Evolutionary conservation across 2,113 vertebrate genomes (phyloP).

Genomic region (Pholis gunnellus): DNA sequence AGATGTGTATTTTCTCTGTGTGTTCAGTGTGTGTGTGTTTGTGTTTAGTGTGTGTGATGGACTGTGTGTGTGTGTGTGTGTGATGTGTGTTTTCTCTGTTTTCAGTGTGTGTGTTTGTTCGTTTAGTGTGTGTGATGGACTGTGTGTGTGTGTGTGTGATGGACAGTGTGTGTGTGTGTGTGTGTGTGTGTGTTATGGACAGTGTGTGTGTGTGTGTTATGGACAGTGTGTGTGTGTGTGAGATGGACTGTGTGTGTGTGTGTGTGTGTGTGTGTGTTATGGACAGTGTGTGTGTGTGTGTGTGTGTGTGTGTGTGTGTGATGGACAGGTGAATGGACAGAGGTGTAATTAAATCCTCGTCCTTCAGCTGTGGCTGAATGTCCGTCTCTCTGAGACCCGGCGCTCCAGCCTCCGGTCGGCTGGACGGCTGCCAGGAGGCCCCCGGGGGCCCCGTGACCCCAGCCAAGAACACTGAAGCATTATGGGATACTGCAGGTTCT

Average conservation of each 20-base stretch:
- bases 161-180: slow-evolving; percentile 25
- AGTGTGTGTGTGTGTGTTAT: too few relatives aligned
- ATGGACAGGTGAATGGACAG: slow-evolving; percentile 78
- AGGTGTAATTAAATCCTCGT: slow-evolving; percentile 82
- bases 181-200: slow-evolving; percentile 54
- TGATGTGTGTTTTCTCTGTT: too few relatives aligned
- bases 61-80: slow-evolving; percentile 14
- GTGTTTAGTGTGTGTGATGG: slow-evolving; percentile 41
- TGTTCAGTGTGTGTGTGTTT: too few relatives aligned
- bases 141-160: not conserved
- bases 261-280: slow-evolving; percentile 28
- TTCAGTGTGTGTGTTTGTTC: too few relatives aligned
- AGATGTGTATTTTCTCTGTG: too few relatives aligned
- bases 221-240: too few relatives aligned
- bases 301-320: slow-evolving; percentile 30
- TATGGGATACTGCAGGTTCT: not conserved
- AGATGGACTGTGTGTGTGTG: too few relatives aligned
- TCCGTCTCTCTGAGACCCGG: slow-evolving; percentile 40
- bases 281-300: not conserved
- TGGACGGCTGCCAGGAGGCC: not conserved
- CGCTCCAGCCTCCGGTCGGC: not conserved
- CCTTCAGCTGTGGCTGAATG: slow-evolving; percentile 73
- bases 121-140: slow-evolving; percentile 51
- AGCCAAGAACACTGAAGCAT: not conserved
- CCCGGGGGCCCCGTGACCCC: too few relatives aligned